Percentiles rank a stretch among this genome's conserved stretches.
Evolutionary conservation across 2,113 vertebrate species (phyloP).

Genomic region (Puffinus mauretanicus): DNA sequence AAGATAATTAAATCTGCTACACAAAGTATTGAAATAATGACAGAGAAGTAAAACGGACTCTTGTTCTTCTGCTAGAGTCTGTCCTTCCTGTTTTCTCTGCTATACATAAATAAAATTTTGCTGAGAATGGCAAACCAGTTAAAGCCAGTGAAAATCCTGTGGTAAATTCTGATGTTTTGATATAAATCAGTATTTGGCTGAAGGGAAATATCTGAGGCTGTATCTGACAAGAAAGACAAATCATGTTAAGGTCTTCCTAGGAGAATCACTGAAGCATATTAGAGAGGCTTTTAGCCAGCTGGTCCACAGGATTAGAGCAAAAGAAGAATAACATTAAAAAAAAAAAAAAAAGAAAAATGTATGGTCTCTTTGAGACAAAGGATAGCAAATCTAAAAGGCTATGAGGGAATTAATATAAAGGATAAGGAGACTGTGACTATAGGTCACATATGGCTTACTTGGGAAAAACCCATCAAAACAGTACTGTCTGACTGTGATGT

Average conservation of each 20-base stretch:
- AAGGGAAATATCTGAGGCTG: background rate
- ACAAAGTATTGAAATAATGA: background rate
- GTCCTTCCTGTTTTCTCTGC: background rate
- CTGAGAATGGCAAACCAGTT: background rate
- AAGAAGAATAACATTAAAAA: background rate
- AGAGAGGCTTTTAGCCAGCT: background rate
- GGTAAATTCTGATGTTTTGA: background rate
- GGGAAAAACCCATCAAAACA: background rate
- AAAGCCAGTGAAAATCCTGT: background rate
- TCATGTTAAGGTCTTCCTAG: background rate
- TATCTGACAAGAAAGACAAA: background rate
- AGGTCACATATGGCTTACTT: background rate
- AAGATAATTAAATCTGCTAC: background rate
- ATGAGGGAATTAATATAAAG: background rate
- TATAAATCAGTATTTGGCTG: background rate
- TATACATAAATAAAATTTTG: background rate
- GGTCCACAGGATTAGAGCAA: background rate
- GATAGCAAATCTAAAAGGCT: background rate
- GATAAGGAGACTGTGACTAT: background rate
- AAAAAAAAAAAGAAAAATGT: background rate
- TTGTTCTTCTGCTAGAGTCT: background rate
- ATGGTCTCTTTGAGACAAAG: background rate
- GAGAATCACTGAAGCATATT: background rate
- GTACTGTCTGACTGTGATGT: background rate
- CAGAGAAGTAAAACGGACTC: background rate